These are phyloP conservation scores for Lepilemur septentrionalis DNA, from an alignment of 2,797 vertebrate species.

Conservation along the genomic window DNA sequence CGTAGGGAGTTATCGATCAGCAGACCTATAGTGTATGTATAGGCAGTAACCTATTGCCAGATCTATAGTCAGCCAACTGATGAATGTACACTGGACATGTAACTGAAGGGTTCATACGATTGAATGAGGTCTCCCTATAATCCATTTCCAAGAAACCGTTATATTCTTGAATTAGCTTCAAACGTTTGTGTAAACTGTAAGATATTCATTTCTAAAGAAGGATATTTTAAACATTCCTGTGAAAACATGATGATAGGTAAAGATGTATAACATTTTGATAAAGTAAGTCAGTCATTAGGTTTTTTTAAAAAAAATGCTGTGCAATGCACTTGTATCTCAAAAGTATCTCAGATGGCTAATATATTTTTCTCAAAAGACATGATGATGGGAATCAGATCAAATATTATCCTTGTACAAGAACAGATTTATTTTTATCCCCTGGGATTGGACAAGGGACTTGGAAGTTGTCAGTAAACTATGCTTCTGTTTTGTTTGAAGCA, in stretches of 20 bases:
- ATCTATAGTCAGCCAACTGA: background rate
- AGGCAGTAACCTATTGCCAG: background rate
- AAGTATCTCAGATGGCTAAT: slow-evolving; percentile 15
- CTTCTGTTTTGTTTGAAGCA: slow-evolving; percentile 42
- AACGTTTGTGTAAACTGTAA: background rate
- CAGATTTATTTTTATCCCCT: slow-evolving; percentile 12
- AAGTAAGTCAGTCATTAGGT: background rate
- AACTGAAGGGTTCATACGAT: background rate
- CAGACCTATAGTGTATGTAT: background rate
- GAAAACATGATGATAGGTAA: background rate
- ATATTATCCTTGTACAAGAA: slow-evolving; percentile 32
- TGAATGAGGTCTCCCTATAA: background rate
- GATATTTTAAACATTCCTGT: background rate
- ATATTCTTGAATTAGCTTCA: background rate
- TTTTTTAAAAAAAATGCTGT: slow-evolving; percentile 13
- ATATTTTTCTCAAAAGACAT: slow-evolving; percentile 25
- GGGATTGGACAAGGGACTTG: background rate
- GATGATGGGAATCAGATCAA: slow-evolving; percentile 23
- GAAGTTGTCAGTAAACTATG: slow-evolving; percentile 14
- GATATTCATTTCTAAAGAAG: background rate
- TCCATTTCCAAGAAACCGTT: background rate
- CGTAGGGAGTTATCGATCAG: background rate
- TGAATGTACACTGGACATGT: background rate
- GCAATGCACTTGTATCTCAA: background rate
- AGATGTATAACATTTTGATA: background rate